Evolutionary conservation across 2,113 vertebrate species (phyloP), one percentile per base, ranked within the genome.

Genomic region (Athene cunicularia): DNA sequence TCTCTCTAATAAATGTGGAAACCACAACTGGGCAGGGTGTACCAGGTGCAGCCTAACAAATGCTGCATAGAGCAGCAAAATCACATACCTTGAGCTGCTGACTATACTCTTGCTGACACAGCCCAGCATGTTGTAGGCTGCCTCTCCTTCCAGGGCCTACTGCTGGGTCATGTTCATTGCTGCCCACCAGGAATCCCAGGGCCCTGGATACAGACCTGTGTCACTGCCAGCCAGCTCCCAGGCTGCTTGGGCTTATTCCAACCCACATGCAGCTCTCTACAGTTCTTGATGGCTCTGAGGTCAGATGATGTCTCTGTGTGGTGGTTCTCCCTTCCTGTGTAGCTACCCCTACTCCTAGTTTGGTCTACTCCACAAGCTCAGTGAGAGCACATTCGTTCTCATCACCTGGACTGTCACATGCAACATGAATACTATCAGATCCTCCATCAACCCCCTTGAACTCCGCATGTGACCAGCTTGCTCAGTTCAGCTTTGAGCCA

Each of bases 401-500:
- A 18, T 37, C 32, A 39, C 20, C 33, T 12, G 12, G 39, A 62
- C 47, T 39, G 33, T 49, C 32, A 30, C 45, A 62, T 14, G 14
- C 37, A 45, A 60, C 16, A 55, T 6, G 12, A 43, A 49, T 45
- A 22, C 22, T 56, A 9, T 35, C 43, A 45, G 55, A n/a, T 16
- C 21, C 41, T 47, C 13, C 11, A 32, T 22, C 7, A 13, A 35
- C 14, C n/a, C 19, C 9, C 14, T 12, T n/a, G 39, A 83, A 30
- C 2, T 39, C 45, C 27, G 20, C 3, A 2, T 15, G 15, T n/a
- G 15, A 47, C 26, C 10, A 3, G 12, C 11, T 53, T 8, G 8
- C 18, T 75, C 13, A 50, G n/a, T 77, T 84, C 49, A 71, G 15
- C 12, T 84, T 77, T 77, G 26, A 77, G 49, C 32, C 37, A 28